Conservation (phyloP, 2,888 invertebrate genomes). For the Octodonta nipae region DNA sequence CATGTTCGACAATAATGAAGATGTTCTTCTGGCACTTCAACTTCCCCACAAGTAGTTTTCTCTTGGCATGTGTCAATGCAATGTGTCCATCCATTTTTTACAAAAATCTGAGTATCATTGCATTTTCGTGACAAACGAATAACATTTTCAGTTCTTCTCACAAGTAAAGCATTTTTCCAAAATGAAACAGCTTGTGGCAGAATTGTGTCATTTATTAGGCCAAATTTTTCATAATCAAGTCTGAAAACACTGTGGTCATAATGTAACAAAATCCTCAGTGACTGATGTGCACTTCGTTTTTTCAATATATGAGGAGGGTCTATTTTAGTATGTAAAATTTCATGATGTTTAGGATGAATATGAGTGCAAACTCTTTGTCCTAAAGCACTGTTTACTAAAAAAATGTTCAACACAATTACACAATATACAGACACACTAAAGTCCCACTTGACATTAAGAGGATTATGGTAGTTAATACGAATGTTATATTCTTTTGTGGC, state of each 20-base stretch:
- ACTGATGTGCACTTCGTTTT: slow-evolving; percentile 69
- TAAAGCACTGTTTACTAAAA: too few relatives aligned
- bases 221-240: slow-evolving; percentile 40
- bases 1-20: slow-evolving; percentile 84
- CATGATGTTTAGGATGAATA: too few relatives aligned
- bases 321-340: slow-evolving; percentile 72
- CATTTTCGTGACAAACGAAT: slow-evolving; percentile 84
- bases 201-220: slow-evolving; percentile 59
- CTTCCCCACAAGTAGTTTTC: slow-evolving; percentile 91
- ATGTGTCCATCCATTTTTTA: slow-evolving; percentile 68
- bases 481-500: too few relatives aligned
- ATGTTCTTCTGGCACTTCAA: slow-evolving; percentile 82
- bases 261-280: slow-evolving; percentile 67
- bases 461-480: too few relatives aligned
- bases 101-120: slow-evolving; percentile 75
- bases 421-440: too few relatives aligned
- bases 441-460: too few relatives aligned
- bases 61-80: slow-evolving; percentile 74
- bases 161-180: slow-evolving; percentile 86
- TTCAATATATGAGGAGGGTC: slow-evolving; percentile 65
- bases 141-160: slow-evolving; percentile 71
- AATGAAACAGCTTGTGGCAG: slow-evolving; percentile 83
- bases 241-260: slow-evolving; percentile 82
- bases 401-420: too few relatives aligned
- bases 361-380: too few relatives aligned